Percentiles rank a stretch among this genome's conserved stretches.
These are phyloP conservation scores for Euthynnus affinis DNA, from an alignment of 2,797 vertebrate species.

Conservation along the genomic window DNA sequence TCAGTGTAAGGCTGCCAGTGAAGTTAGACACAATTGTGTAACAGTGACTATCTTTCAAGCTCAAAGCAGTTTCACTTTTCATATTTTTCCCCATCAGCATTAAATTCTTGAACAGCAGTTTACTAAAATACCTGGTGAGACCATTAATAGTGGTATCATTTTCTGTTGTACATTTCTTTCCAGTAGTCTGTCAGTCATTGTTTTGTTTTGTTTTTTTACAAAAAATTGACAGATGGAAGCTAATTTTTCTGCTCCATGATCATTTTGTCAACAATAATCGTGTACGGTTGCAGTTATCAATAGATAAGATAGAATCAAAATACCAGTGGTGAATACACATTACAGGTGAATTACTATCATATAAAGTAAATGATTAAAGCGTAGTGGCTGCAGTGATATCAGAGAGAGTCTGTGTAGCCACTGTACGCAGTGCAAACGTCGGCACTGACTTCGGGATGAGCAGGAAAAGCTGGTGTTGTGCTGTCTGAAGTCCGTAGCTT, in stretches of 20 bases:
- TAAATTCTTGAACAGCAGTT: neutral
- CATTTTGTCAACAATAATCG: neutral
- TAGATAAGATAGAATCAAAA: neutral
- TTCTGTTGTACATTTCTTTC: neutral
- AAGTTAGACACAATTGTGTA: neutral
- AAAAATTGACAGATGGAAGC: slow-evolving; percentile 2
- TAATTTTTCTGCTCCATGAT: neutral
- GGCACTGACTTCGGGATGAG: slow-evolving; percentile 86
- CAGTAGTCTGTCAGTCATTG: neutral
- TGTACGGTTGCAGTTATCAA: neutral
- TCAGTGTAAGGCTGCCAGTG: slow-evolving; percentile 13
- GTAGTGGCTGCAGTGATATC: slow-evolving; percentile 78
- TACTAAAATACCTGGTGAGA: neutral
- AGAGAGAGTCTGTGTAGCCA: slow-evolving; percentile 87
- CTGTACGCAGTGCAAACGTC: slow-evolving; percentile 86
- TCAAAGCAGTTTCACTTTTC: slow-evolving; percentile 9
- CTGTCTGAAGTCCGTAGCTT: slow-evolving; percentile 86
- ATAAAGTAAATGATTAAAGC: slow-evolving; percentile 70
- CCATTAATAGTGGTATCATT: neutral
- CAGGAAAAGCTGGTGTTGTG: slow-evolving; percentile 89
- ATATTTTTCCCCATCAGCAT: neutral
- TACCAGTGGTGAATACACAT: neutral
- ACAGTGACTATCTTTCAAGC: neutral
- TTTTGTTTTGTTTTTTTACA: too few relatives aligned
- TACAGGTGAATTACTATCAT: neutral